Base-by-base conservation (phyloP, 2,797 vertebrate genomes). In the Myripristis murdjan region DNA sequence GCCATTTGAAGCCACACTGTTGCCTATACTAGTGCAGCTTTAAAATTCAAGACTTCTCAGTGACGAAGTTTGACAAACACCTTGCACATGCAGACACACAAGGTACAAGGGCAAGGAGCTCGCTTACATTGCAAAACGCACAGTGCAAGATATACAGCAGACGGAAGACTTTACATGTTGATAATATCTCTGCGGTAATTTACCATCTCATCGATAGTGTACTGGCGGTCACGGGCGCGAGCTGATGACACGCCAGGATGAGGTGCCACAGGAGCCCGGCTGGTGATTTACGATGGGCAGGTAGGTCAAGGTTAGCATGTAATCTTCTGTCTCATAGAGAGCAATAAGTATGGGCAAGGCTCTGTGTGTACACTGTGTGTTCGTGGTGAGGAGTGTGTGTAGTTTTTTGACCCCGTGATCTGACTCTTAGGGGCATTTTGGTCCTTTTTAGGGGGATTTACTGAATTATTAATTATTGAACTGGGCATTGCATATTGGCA, bases 231-330 rank as follows among this genome's bases (percentile, higher is more conserved):
- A 75, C 58, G 73, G 59, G 79, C 48, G 60, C 26, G 23, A 60
- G 79, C 71, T 81, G 84, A 85, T 70, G 79, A 90, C 20, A 77
- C 75, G 78, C 31, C 54, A 80, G 72, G 77, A 84, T 64, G 84
- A 83, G 77, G 54, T 87, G 84, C 70, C 70, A 82, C 83, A 31
- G 39, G 68, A 71, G 76, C 52, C 81, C 68, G 77, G 53, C 73
- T 64, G 70, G 75, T 87, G 79, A 89, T 91, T 92, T 88, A 90
- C 37, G 63, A 77, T 35, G 67, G 73, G 70, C 80, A 79, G 78
- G 70, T 70, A 10, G 89, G 90, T 92, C 89, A 93, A 92, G 89
- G 91, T 92, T 86, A 77, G 69, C 69, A 70, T 84, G 81, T 69
- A 83, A 90, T 90, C 77, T 84, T 73, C 70, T 66, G 67, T 67